These are phyloP conservation scores for Eretmochelys imbricata DNA, from an alignment of 2,113 vertebrate genomes.

Conservation along the genomic window DNA sequence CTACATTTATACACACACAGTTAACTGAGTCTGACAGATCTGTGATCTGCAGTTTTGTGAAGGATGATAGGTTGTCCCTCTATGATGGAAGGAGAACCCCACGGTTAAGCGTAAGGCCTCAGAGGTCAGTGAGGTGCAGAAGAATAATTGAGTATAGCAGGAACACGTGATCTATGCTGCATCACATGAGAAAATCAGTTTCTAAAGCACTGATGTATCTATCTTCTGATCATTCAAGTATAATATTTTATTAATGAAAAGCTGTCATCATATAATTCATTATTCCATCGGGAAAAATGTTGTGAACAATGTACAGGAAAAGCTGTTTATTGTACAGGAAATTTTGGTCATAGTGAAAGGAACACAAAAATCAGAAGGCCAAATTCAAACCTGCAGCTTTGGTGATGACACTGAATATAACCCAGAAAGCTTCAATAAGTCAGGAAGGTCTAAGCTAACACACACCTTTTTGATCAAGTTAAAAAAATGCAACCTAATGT, in stretches of 20 bases:
- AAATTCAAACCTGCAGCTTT: not conserved
- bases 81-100: not conserved
- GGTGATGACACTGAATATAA: not conserved
- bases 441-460: not conserved
- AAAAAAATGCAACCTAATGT: not conserved
- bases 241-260: not conserved
- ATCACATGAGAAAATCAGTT: not conserved
- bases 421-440: not conserved
- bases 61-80: not conserved
- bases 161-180: not conserved
- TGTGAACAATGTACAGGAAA: not conserved
- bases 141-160: not conserved
- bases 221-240: not conserved
- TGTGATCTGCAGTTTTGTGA: not conserved
- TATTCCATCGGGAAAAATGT: not conserved
- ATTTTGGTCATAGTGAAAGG: constrained; percentile 1
- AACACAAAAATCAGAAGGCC: not conserved
- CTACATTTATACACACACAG: not conserved
- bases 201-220: not conserved
- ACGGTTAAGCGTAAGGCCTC: not conserved
- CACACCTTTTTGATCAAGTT: not conserved
- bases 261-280: not conserved
- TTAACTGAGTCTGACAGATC: constrained; percentile 47
- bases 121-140: not conserved
- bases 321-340: not conserved